Conservation (phyloP, 2,113 vertebrate genomes). For the Ranitomeya variabilis region DNA sequence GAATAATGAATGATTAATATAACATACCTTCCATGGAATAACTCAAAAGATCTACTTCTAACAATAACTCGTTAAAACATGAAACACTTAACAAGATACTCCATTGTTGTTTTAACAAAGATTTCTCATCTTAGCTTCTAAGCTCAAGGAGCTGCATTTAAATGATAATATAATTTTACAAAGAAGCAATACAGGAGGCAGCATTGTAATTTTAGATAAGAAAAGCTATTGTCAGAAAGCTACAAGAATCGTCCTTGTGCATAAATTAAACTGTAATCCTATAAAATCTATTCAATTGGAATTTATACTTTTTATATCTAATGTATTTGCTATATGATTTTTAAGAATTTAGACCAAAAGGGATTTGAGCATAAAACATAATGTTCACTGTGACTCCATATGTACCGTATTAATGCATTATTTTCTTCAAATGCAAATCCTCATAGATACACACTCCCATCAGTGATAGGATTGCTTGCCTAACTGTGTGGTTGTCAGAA, state of each 20-base stretch:
- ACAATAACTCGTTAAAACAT: conserved; percentile 28
- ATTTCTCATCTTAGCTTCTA: background rate
- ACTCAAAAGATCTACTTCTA: background rate
- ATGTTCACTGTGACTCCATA: background rate
- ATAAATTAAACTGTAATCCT: conserved; percentile 51
- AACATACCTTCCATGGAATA: background rate
- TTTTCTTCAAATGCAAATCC: conserved; percentile 5
- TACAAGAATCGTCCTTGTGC: conserved; percentile 20
- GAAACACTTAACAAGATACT: conserved; percentile 29
- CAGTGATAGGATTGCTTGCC: background rate
- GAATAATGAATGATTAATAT: background rate
- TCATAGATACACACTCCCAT: conserved; percentile 2
- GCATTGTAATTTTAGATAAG: conserved; percentile 53
- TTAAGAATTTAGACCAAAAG: conserved; percentile 11
- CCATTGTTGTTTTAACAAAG: conserved; percentile 48
- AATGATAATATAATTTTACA: conserved; percentile 52
- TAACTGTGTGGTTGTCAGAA: conserved; percentile 13
- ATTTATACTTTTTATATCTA: conserved; percentile 16
- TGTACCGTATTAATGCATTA: background rate
- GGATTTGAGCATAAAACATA: background rate
- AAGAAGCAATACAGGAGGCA: conserved; percentile 40
- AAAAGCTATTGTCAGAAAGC: conserved; percentile 46
- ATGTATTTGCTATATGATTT: conserved; percentile 28
- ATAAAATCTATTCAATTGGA: conserved; percentile 29
- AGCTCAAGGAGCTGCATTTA: conserved; percentile 47